Conservation (phyloP, 2,113 vertebrate genomes). For the Petroica traversi region DNA sequence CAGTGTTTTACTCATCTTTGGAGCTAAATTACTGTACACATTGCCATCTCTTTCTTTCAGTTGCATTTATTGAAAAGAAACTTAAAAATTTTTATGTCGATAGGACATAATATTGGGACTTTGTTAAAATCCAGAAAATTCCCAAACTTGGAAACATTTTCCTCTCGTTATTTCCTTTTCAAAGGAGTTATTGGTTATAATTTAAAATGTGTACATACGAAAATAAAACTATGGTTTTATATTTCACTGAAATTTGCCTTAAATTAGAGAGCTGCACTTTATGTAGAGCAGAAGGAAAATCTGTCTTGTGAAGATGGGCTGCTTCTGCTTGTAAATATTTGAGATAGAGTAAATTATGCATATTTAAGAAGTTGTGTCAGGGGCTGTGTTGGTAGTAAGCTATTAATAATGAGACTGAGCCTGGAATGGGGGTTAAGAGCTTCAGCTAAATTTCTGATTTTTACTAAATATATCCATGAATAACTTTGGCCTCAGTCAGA, state of each 20-base stretch:
- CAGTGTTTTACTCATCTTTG: constrained; percentile 33
- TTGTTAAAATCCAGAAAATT: constrained; percentile 20
- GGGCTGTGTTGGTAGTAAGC: background rate
- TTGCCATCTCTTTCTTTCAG: constrained; percentile 56
- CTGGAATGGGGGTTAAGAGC: background rate
- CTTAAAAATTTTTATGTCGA: constrained; percentile 11
- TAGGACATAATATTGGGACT: constrained; percentile 48
- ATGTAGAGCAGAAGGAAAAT: constrained; percentile 72
- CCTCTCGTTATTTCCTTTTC: constrained; percentile 48
- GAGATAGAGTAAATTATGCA: constrained; percentile 64
- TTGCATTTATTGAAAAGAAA: constrained; percentile 55
- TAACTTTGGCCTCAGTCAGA: background rate
- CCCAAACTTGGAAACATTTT: constrained; percentile 37
- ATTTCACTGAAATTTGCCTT: constrained; percentile 83
- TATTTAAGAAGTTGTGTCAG: constrained; percentile 48
- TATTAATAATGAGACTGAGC: background rate
- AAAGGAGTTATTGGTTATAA: constrained; percentile 63
- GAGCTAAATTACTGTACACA: constrained; percentile 53
- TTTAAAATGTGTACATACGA: constrained; percentile 71
- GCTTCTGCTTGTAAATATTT: constrained; percentile 77
- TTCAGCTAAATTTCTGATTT: background rate
- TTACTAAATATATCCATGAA: background rate
- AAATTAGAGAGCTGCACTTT: constrained; percentile 84
- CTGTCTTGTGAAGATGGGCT: constrained; percentile 66
- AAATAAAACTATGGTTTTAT: constrained; percentile 76